phyloP scores from a whole-genome alignment of 2,797 vertebrate genomes.

The Falco rusticolus region DNA sequence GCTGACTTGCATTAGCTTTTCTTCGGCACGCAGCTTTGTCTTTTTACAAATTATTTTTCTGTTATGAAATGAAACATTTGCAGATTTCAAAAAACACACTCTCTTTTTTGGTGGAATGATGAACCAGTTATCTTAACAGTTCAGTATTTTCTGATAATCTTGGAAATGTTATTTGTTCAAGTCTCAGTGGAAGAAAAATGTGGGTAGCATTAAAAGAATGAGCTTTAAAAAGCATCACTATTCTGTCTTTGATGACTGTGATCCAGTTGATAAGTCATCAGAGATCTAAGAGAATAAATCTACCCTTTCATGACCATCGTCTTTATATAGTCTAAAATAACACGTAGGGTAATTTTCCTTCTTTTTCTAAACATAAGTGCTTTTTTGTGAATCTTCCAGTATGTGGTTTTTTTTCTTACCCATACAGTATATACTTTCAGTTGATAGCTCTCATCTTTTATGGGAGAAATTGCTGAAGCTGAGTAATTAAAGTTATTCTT shows the following conservation, averaged over 20 bases:
- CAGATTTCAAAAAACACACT: not conserved
- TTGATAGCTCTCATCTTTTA: constrained; percentile 41
- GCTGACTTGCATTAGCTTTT: not conserved
- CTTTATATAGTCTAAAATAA: constrained; percentile 20
- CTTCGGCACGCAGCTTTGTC: not conserved
- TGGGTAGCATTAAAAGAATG: not conserved
- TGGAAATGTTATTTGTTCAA: not conserved
- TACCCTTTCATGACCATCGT: not conserved
- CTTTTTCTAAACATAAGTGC: not conserved
- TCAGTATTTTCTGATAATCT: not conserved
- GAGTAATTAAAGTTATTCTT: constrained; percentile 66
- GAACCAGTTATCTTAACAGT: not conserved
- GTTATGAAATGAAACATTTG: not conserved
- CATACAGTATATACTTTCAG: not conserved
- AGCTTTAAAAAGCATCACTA: not conserved
- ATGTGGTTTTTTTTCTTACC: not conserved
- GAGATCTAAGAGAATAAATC: constrained; percentile 29
- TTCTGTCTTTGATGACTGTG: not conserved
- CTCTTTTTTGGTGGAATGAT: not conserved
- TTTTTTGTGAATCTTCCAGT: constrained; percentile 5
- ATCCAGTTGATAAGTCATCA: constrained; percentile 34
- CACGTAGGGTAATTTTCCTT: constrained; percentile 5
- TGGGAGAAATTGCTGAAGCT: constrained; percentile 21
- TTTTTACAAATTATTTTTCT: not conserved
- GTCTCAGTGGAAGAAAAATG: constrained; percentile 6